Conservation (phyloP, 2,888 invertebrate genomes). For the Drosophila pseudotakahashii region DNA sequence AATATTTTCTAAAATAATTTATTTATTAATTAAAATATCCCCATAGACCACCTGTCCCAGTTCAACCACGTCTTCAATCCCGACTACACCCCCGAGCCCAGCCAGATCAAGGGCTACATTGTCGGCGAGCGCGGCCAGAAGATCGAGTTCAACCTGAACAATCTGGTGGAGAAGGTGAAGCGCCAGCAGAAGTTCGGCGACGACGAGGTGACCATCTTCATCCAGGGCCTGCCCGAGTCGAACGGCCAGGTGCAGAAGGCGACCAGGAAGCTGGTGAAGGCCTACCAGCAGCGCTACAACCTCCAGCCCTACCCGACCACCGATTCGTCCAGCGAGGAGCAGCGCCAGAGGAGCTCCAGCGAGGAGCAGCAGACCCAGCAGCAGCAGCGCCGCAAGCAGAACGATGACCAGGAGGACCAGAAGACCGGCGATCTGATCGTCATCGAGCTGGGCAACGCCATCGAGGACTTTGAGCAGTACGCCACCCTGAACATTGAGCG, state of each 20-base stretch:
- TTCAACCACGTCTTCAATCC: conserved; percentile 72
- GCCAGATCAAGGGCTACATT: conserved; percentile 66
- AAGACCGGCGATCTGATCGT: conserved; percentile 74
- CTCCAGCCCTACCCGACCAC: conserved; percentile 43
- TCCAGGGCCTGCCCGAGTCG: conserved; percentile 75
- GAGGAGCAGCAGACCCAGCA: conserved; percentile 57
- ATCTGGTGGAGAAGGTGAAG: conserved; percentile 61
- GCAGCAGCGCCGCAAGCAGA: conserved; percentile 47
- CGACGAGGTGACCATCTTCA: conserved; percentile 81
- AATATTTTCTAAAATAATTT: too few species aligned
- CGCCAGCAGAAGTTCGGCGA: conserved; percentile 69
- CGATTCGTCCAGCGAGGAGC: conserved; percentile 38
- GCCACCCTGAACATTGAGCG: conserved; percentile 67
- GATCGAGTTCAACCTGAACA: conserved; percentile 65
- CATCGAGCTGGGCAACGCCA: conserved; percentile 73
- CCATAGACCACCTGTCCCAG: conserved; percentile 75
- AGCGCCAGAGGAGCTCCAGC: conserved; percentile 53
- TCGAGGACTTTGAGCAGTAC: conserved; percentile 69
- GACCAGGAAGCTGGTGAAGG: conserved; percentile 71
- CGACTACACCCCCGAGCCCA: conserved; percentile 71
- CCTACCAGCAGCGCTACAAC: conserved; percentile 80
- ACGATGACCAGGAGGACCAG: conserved; percentile 46
- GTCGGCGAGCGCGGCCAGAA: conserved; percentile 69
- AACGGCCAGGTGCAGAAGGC: conserved; percentile 72
- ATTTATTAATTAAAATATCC: too few species aligned